These are phyloP conservation scores for Sanderia malayensis DNA, from an alignment of 30 jellyfish, hydroid and myxozoan species.

Conservation along the genomic window DNA sequence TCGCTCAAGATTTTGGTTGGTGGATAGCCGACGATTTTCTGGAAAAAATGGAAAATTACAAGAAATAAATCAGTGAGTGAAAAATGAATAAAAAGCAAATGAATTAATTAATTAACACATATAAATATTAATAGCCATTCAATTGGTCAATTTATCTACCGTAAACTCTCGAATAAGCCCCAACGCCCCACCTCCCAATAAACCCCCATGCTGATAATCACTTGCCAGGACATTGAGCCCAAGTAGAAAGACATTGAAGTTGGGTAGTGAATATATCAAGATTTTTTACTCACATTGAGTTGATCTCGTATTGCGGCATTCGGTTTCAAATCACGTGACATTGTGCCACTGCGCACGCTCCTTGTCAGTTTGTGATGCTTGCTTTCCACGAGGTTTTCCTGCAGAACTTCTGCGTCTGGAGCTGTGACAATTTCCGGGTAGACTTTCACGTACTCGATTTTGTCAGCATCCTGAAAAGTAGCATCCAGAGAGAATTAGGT, in stretches of 20 bases:
- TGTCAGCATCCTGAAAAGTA: constrained; percentile 90
- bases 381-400: constrained; percentile 94
- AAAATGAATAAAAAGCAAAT: background rate
- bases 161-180: too few relatives aligned
- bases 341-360: constrained; percentile 94
- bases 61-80: background rate
- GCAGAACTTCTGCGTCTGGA: constrained; percentile 94
- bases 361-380: constrained; percentile 96
- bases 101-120: too few relatives aligned
- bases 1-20: constrained; percentile 87
- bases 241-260: too few relatives aligned
- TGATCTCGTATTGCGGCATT: constrained; percentile 97
- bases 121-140: too few relatives aligned
- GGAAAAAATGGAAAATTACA: constrained; percentile 15
- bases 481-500: too few relatives aligned
- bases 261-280: too few relatives aligned
- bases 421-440: constrained; percentile 96
- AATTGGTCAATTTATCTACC: too few relatives aligned
- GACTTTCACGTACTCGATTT: constrained; percentile 89
- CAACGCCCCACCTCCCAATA: too few relatives aligned
- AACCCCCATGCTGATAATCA: too few relatives aligned
- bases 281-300: constrained; percentile 75
- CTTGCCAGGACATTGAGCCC: too few relatives aligned
- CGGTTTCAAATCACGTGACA: constrained; percentile 97
- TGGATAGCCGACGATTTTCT: constrained; percentile 91